Conservation (phyloP, 2,888 invertebrate species). For the Pegoplata infirma region DNA sequence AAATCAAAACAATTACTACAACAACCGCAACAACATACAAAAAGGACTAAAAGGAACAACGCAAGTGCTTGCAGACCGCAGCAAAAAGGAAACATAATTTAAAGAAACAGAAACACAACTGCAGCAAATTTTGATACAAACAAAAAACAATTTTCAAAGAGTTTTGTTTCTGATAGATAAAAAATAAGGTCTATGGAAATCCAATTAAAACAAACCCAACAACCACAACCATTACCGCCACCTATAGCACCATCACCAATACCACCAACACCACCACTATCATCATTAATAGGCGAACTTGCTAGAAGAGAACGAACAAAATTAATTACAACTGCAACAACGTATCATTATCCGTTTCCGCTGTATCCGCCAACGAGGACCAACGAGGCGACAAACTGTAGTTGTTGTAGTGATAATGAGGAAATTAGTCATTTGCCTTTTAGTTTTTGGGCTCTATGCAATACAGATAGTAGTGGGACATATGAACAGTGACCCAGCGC, state of each 20-base stretch:
- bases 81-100: constrained; percentile 4
- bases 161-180: neutral
- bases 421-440: constrained; percentile 70
- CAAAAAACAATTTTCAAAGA: neutral
- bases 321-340: constrained; percentile 20
- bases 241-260: constrained; percentile 61
- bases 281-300: no score
- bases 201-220: constrained; percentile 59
- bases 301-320: neutral
- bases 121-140: neutral
- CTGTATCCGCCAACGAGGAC: constrained; percentile 31
- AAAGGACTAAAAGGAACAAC: neutral
- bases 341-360: constrained; percentile 14
- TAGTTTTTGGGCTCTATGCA: constrained; percentile 69
- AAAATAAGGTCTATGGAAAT: constrained; percentile 66
- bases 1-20: constrained; percentile 19
- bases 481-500: constrained; percentile 83
- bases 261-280: constrained; percentile 50
- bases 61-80: neutral
- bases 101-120: constrained; percentile 8
- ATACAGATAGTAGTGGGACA: constrained; percentile 74
- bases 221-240: constrained; percentile 53
- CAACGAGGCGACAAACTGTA: constrained; percentile 60
- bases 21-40: constrained; percentile 20
- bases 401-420: constrained; percentile 68